These are phyloP conservation scores for Yponomeuta malinellus DNA, from an alignment of 2,888 invertebrate genomes.

Conservation along the genomic window DNA sequence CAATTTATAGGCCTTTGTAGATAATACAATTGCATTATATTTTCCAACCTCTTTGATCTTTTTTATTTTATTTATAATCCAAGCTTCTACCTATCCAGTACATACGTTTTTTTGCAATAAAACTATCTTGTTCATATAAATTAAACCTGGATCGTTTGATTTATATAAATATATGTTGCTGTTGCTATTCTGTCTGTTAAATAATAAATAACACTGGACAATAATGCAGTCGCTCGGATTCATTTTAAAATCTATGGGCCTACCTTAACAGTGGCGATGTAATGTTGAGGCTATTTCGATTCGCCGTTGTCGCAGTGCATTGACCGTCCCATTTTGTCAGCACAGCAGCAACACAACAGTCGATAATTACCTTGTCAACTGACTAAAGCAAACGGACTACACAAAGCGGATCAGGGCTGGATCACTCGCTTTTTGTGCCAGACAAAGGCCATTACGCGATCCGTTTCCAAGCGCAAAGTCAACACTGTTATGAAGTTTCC, in stretches of 20 bases:
- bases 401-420: slow-evolving; percentile 29
- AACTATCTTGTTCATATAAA: too few species aligned
- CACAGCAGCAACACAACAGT: slow-evolving; percentile 36
- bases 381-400: slow-evolving; percentile 44
- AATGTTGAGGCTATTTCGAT: slow-evolving; percentile 16
- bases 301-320: slow-evolving; percentile 31
- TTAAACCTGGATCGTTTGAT: too few species aligned
- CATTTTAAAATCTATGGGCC: background rate
- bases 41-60: too few species aligned
- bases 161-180: too few species aligned
- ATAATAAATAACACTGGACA: too few species aligned
- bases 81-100: too few species aligned
- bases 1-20: too few species aligned
- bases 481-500: slow-evolving; percentile 70
- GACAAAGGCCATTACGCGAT: slow-evolving; percentile 70
- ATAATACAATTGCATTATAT: too few species aligned
- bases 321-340: slow-evolving; percentile 50
- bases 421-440: slow-evolving; percentile 68
- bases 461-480: slow-evolving; percentile 61
- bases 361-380: slow-evolving; percentile 69
- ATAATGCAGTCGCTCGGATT: too few species aligned
- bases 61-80: too few species aligned
- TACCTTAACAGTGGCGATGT: background rate
- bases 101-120: too few species aligned
- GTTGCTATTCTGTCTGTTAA: too few species aligned